Evolutionary conservation across 2,888 invertebrate genomes (phyloP).

Genomic region (Zaprionus obscuricornis): DNA sequence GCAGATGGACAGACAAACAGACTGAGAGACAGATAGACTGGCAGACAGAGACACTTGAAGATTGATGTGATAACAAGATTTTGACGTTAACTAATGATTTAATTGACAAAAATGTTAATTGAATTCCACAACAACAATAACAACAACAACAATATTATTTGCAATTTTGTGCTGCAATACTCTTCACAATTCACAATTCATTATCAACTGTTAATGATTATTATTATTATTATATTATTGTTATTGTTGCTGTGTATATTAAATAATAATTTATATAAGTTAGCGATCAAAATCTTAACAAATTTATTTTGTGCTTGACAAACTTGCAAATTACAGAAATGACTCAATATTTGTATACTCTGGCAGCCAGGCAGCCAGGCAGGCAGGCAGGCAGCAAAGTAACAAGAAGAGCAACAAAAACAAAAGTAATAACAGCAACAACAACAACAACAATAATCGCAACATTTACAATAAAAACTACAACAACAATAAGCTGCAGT

Average conservation of each 20-base stretch:
- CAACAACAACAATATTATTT: no score
- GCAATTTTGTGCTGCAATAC: no score
- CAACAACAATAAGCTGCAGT: constrained; percentile 40
- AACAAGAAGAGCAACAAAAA: constrained; percentile 50
- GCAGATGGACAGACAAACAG: no score
- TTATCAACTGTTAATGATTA: no score
- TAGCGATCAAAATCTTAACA: no score
- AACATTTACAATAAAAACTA: constrained; percentile 24
- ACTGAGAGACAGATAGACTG: no score
- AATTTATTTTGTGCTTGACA: no score
- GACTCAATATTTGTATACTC: constrained; percentile 39
- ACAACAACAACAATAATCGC: constrained; percentile 45
- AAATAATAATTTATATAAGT: no score
- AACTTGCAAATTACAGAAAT: no score
- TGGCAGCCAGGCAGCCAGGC: neutral
- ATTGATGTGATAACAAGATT: constrained; percentile 4
- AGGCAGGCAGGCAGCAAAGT: neutral
- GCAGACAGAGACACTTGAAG: constrained; percentile 14
- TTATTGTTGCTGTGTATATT: no score
- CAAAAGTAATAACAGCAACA: constrained; percentile 36
- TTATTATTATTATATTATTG: no score
- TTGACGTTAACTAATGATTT: constrained; percentile 31
- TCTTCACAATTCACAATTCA: no score
- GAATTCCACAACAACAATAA: constrained; percentile 19
- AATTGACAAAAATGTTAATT: constrained; percentile 31